Evolutionary conservation across 2,888 invertebrate species (phyloP), one percentile per base, ranked within the genome.

Genomic region (Cyclophora punctaria): DNA sequence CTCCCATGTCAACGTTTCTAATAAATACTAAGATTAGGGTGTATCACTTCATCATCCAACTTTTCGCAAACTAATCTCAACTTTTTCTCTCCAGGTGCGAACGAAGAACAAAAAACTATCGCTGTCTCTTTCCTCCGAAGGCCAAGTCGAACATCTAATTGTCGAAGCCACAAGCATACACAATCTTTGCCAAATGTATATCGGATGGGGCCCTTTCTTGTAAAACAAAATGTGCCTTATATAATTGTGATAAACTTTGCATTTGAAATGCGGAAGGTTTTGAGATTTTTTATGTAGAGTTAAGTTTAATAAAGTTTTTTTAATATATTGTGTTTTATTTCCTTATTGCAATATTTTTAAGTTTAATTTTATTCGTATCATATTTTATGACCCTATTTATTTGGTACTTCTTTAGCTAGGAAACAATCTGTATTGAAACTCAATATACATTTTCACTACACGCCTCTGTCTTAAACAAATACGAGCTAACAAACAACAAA

Each of bases 161-260:
- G 91, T 93, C 51, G 97, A 98, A 82, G 98, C 99, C 1, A 96
- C 95, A 7, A 94, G 93, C 76, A 85, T 95, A 48, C 93, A 94
- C 66, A 97, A 97, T 80, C 90, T 99, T 7, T 95, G 96, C 63
- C 94, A 95, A 80, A 99, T 99, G 99, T 99, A 96, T 73, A 91
- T 96, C 48, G 99, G 99, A 5, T 99, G 99, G 99, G 96, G 96
- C 42, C 92, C 98, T 2, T 98, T 93, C 75, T 78, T 96, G 64
- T 97, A 82, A 90, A 47, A 41, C 3, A 53, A 45, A 48, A 44
- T 51, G 51, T 52, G 51, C 55, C 55, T 57, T 60, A 46, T 2
- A 3, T 2, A 37, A 33, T 46, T 40, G 51, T 46, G 48, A 48
- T 51, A 46, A 44, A 4, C 3, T 35, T 20, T 35, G 50, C 46